phyloP scores from a whole-genome alignment of 2,888 invertebrate species.

The Drosophila mimica region DNA sequence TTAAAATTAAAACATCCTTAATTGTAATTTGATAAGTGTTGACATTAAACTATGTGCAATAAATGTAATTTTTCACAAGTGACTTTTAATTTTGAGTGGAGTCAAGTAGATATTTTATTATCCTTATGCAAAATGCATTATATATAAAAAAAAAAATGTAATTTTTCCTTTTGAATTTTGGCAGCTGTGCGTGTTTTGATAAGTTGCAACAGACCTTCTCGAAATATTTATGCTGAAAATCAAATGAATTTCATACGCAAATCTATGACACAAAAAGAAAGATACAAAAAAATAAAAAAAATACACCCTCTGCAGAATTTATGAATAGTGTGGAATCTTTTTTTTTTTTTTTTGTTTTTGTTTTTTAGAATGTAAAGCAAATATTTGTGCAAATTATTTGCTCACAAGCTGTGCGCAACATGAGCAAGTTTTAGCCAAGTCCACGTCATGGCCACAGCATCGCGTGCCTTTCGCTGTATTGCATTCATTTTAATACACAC shows the following conservation, averaged over 20 bases:
- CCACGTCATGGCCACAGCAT: constrained; percentile 39
- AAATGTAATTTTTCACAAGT: not conserved
- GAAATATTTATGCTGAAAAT: constrained; percentile 8
- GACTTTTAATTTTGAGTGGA: not conserved
- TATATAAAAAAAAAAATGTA: not conserved
- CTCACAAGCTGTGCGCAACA: constrained; percentile 1
- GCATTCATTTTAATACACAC: constrained; percentile 23
- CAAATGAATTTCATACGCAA: constrained; percentile 18
- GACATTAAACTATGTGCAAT: not conserved
- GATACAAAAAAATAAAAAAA: not conserved
- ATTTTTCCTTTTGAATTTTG: not conserved
- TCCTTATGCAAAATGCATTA: too few relatives aligned
- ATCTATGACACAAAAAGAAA: not conserved
- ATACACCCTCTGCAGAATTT: constrained; percentile 1
- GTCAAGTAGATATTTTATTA: too few relatives aligned
- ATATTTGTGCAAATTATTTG: constrained; percentile 44
- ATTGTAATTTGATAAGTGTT: not conserved
- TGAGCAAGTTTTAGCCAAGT: constrained; percentile 21
- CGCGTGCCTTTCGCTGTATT: constrained; percentile 43
- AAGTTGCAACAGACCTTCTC: not conserved
- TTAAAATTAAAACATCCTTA: not conserved
- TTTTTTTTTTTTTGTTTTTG: not conserved
- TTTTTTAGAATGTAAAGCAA: constrained; percentile 26
- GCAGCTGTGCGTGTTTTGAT: not conserved
- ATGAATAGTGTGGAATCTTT: constrained; percentile 7